phyloP scores from a whole-genome alignment of 35 echinoderm and acorn worm genomes.

The Ophiothrix spiculata region DNA sequence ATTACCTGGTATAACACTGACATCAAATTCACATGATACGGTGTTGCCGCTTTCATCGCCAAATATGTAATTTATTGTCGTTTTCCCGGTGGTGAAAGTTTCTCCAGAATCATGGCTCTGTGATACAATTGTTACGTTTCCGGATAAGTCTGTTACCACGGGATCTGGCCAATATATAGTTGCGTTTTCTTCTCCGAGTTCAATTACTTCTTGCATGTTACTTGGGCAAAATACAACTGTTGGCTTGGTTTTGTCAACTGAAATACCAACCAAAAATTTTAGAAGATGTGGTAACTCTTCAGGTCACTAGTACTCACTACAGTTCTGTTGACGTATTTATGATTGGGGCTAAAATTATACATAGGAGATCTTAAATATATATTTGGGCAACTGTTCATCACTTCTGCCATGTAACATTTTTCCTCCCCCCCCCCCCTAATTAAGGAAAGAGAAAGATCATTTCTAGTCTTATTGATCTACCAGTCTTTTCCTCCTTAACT shows the following conservation, averaged over 20 bases:
- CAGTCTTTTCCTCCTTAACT: too few species aligned
- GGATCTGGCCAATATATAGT: constrained; percentile 37
- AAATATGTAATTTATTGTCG: constrained; percentile 61
- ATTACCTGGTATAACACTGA: constrained; percentile 48
- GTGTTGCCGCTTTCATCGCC: constrained; percentile 55
- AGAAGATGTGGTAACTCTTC: too few species aligned
- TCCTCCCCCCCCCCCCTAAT: background rate
- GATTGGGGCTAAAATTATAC: background rate
- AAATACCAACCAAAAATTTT: background rate
- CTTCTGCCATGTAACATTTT: background rate
- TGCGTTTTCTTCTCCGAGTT: background rate
- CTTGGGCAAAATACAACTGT: constrained; percentile 22
- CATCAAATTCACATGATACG: constrained; percentile 43
- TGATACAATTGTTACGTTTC: constrained; percentile 12
- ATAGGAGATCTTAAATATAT: background rate
- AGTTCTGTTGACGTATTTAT: background rate
- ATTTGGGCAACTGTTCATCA: background rate
- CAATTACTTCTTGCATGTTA: background rate
- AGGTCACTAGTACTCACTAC: background rate
- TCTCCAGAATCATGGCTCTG: constrained; percentile 41
- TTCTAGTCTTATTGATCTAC: too few species aligned
- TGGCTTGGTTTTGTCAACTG: constrained; percentile 25
- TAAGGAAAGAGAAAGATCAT: background rate
- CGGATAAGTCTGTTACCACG: constrained; percentile 68
- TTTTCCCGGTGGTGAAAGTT: constrained; percentile 49